These are phyloP conservation scores for Dasypogon diadema DNA, from an alignment of 2,888 invertebrate species.

Conservation along the genomic window DNA sequence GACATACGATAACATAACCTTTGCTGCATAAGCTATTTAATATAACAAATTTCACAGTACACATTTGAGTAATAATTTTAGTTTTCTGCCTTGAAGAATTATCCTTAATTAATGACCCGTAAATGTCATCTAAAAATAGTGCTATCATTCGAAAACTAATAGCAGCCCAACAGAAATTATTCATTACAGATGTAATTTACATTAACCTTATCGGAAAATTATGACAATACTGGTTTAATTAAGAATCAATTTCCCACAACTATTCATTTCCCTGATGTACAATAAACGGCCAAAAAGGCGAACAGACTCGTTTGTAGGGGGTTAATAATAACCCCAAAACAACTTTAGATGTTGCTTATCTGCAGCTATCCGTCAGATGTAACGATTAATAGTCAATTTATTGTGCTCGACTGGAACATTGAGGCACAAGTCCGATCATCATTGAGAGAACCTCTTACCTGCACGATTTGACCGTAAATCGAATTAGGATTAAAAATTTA, in stretches of 20 bases:
- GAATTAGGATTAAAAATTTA: slow-evolving; percentile 53
- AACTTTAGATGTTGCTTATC: slow-evolving; percentile 35
- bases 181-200: too few species aligned
- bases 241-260: slow-evolving; percentile 43
- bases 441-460: slow-evolving; percentile 46
- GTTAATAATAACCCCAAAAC: slow-evolving; percentile 28
- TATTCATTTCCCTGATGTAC: neutral
- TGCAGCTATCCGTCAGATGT: slow-evolving; percentile 32
- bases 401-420: slow-evolving; percentile 28
- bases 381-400: slow-evolving; percentile 49
- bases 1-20: too few species aligned
- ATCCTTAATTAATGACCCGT: too few species aligned
- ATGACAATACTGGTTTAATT: slow-evolving; percentile 35
- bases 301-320: neutral
- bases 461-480: slow-evolving; percentile 51
- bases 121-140: too few species aligned
- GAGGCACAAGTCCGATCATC: slow-evolving; percentile 15
- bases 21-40: too few species aligned
- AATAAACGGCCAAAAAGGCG: slow-evolving; percentile 33
- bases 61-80: too few species aligned
- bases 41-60: too few species aligned
- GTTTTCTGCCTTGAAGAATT: too few species aligned
- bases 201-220: neutral
- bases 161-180: too few species aligned
- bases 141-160: too few species aligned